Percentiles rank a stretch among this genome's conserved stretches.
These are phyloP conservation scores for Corythucha ciliata DNA, from an alignment of 2,888 invertebrate species.

Conservation along the genomic window DNA sequence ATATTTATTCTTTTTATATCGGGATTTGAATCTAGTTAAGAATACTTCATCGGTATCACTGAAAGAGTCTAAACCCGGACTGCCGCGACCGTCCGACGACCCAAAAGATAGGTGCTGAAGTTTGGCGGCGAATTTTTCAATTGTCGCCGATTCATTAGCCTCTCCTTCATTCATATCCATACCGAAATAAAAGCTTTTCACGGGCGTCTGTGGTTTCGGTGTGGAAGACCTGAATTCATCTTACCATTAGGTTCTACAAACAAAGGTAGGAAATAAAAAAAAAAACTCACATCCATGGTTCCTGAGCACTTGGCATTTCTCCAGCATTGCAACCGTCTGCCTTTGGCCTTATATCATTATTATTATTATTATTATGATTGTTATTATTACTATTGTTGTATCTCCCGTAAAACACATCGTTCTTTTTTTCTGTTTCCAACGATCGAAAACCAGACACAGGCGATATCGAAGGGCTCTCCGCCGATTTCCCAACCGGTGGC, in stretches of 20 bases:
- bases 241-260: slow-evolving; percentile 4
- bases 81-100: slow-evolving; percentile 20
- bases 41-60: slow-evolving; percentile 13
- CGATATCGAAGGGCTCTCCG: slow-evolving; percentile 32
- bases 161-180: slow-evolving; percentile 52
- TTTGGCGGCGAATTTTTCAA: slow-evolving; percentile 41
- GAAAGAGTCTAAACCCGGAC: slow-evolving; percentile 11
- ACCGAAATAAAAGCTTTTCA: slow-evolving; percentile 67
- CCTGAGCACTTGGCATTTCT: slow-evolving; percentile 3
- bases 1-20: neutral
- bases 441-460: slow-evolving; percentile 33
- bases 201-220: slow-evolving; percentile 37
- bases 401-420: neutral
- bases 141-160: slow-evolving; percentile 34
- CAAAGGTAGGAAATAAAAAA: slow-evolving; percentile 5
- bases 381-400: slow-evolving; percentile 9
- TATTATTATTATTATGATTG: slow-evolving; percentile 15
- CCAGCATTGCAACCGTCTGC: slow-evolving; percentile 14
- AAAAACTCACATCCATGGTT: slow-evolving; percentile 37
- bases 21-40: neutral
- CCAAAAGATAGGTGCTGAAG: slow-evolving; percentile 32
- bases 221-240: neutral
- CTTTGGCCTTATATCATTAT: slow-evolving; percentile 13
- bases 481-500: slow-evolving; percentile 41
- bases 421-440: slow-evolving; percentile 15